These are phyloP conservation scores for Knipowitschia caucasica DNA, from an alignment of 2,797 vertebrate species.

Conservation along the genomic window DNA sequence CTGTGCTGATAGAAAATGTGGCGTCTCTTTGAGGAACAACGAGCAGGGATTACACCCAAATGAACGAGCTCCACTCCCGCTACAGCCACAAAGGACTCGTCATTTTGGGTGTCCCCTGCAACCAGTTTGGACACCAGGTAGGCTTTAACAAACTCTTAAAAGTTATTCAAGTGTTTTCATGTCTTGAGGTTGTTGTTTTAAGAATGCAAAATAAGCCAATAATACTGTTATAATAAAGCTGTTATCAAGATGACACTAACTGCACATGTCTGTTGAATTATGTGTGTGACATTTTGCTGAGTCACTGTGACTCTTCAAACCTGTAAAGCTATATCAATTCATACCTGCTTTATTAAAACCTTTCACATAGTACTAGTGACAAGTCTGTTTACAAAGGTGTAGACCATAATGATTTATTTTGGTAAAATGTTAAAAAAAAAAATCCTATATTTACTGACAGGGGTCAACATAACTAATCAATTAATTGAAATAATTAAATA, in stretches of 20 bases:
- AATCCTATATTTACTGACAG: too few relatives aligned
- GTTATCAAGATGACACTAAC: neutral
- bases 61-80: constrained; percentile 84
- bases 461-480: too few relatives aligned
- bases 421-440: too few relatives aligned
- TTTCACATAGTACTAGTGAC: too few relatives aligned
- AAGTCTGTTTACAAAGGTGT: too few relatives aligned
- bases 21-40: constrained; percentile 95
- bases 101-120: constrained; percentile 88
- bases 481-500: too few relatives aligned
- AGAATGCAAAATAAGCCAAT: neutral
- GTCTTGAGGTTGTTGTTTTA: neutral
- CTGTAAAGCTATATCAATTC: neutral
- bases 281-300: neutral
- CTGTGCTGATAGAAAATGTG: constrained; percentile 87
- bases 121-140: constrained; percentile 94
- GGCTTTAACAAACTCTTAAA: constrained; percentile 16
- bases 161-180: neutral
- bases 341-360: too few relatives aligned
- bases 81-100: constrained; percentile 77
- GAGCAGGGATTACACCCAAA: constrained; percentile 84
- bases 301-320: neutral
- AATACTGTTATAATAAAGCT: neutral
- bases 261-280: neutral
- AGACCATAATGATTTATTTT: too few relatives aligned